Conservation (phyloP, 2,113 vertebrate species). For the Cynocephalus volans region DNA sequence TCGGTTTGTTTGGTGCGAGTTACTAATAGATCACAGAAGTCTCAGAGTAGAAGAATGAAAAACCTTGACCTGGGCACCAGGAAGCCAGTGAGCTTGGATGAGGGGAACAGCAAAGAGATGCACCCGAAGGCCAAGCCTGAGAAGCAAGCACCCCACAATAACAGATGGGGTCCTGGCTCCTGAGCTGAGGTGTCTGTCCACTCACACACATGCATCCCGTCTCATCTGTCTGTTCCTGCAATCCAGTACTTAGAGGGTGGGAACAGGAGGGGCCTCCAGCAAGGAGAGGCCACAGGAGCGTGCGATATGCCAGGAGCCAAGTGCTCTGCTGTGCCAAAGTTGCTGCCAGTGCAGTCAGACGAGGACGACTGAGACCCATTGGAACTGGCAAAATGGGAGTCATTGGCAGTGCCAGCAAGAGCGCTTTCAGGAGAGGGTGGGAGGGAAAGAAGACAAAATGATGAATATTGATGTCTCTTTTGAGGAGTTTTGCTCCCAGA, state of each 20-base stretch:
- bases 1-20: not conserved
- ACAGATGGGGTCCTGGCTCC: not conserved
- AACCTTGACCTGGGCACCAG: not conserved
- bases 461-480: constrained; percentile 20
- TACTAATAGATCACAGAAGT: not conserved
- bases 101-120: not conserved
- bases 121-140: not conserved
- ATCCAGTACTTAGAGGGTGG: not conserved
- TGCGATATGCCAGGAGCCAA: not conserved
- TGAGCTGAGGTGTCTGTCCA: no score
- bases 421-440: not conserved
- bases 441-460: constrained; percentile 30
- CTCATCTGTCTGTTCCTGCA: not conserved
- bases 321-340: not conserved
- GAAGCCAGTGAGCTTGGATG: not conserved
- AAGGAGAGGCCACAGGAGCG: not conserved
- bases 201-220: not conserved
- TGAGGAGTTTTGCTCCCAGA: constrained; percentile 32
- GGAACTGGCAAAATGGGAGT: not conserved
- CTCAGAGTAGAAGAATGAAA: constrained; percentile 20
- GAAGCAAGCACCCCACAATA: not conserved
- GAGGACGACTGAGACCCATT: not conserved
- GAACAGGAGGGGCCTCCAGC: not conserved
- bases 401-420: not conserved
- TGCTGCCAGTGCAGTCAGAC: not conserved